phyloP scores from a whole-genome alignment of 2,888 invertebrate genomes.

The Drosophila paramelanica region DNA sequence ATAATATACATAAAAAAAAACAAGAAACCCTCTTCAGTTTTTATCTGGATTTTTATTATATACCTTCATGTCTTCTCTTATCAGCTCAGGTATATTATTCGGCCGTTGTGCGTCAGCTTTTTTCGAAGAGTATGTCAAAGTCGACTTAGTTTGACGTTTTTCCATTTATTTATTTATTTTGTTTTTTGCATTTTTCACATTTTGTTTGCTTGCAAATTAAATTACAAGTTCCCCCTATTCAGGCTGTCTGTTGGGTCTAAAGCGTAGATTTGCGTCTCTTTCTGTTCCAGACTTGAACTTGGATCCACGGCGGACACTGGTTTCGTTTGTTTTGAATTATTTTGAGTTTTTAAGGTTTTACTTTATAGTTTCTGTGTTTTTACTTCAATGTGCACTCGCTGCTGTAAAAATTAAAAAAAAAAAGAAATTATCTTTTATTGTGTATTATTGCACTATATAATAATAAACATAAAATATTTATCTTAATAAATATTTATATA shows the following conservation, averaged over 20 bases:
- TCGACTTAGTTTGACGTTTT: slow-evolving; percentile 2
- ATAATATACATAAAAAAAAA: background rate
- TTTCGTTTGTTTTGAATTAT: slow-evolving; percentile 1
- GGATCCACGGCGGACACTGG: slow-evolving; percentile 15
- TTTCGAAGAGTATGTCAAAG: slow-evolving; percentile 17
- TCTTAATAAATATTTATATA: slow-evolving; percentile 42
- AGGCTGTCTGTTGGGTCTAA: slow-evolving; percentile 10
- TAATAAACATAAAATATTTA: slow-evolving; percentile 28
- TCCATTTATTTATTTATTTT: slow-evolving; percentile 6
- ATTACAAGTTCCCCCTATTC: slow-evolving; percentile 58
- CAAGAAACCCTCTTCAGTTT: background rate
- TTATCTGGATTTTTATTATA: background rate
- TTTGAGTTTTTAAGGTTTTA: slow-evolving; percentile 16
- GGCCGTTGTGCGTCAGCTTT: background rate
- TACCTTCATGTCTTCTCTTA: background rate
- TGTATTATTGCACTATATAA: slow-evolving; percentile 41
- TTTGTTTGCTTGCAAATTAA: slow-evolving; percentile 71
- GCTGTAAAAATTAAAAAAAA: slow-evolving; percentile 11
- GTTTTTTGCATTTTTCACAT: slow-evolving; percentile 15
- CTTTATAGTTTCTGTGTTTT: slow-evolving; percentile 10
- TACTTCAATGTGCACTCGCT: slow-evolving; percentile 14
- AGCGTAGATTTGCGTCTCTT: background rate
- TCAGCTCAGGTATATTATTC: background rate
- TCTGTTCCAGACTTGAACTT: slow-evolving; percentile 38
- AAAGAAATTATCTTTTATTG: slow-evolving; percentile 28